Conservation (phyloP, 2,113 vertebrate species). For the Lagenorhynchus albirostris region DNA sequence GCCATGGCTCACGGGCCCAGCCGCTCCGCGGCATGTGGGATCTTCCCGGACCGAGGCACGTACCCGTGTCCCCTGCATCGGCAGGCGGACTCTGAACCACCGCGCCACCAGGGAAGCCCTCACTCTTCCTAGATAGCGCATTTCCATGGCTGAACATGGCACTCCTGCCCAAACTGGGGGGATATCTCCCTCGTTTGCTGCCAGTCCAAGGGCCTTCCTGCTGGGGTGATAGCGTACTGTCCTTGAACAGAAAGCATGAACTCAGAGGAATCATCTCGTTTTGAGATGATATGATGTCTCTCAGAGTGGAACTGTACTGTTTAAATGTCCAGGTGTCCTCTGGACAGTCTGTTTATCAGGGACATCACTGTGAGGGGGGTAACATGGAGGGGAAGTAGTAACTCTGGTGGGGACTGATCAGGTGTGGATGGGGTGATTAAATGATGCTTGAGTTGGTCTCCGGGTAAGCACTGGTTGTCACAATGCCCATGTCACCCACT, state of each 20-base stretch:
- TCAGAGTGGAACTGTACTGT: background rate
- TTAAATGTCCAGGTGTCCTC: background rate
- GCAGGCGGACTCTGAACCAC: too few species aligned
- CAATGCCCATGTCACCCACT: background rate
- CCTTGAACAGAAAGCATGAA: slow-evolving; percentile 6
- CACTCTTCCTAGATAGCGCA: background rate
- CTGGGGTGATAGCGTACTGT: background rate
- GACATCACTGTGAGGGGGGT: background rate
- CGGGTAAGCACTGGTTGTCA: background rate
- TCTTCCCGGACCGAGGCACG: too few species aligned
- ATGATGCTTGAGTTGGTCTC: background rate
- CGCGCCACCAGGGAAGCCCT: too few species aligned
- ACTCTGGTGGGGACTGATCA: background rate
- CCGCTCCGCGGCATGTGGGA: too few species aligned
- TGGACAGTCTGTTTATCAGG: background rate
- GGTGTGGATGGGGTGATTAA: background rate
- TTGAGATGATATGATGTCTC: background rate
- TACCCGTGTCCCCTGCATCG: too few species aligned
- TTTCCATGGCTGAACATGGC: background rate
- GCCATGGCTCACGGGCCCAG: too few species aligned
- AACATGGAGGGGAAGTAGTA: background rate
- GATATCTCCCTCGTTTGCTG: background rate
- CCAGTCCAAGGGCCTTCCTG: background rate
- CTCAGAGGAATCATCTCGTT: background rate
- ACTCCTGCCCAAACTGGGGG: background rate